Conservation (phyloP, 2,113 vertebrate genomes). For the Phaetusa simplex region DNA sequence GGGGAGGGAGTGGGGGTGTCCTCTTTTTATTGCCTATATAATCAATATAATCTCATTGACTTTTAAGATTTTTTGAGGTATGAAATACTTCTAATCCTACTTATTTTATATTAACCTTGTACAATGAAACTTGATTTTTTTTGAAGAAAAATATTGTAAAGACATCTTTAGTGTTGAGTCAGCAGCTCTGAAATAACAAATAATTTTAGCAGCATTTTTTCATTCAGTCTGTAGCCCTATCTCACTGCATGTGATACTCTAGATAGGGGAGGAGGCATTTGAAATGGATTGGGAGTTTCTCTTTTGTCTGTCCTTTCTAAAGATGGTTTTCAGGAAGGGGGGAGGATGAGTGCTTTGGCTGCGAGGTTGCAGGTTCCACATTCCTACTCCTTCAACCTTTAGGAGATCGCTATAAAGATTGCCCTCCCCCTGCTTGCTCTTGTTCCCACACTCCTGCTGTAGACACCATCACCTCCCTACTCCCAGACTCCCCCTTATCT, state of each 20-base stretch:
- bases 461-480: slow-evolving; percentile 4
- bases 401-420: slow-evolving; percentile 4
- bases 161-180: neutral
- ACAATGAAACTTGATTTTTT: neutral
- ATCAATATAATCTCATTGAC: neutral
- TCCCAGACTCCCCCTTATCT: slow-evolving; percentile 31
- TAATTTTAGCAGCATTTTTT: neutral
- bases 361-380: neutral
- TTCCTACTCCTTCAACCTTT: neutral
- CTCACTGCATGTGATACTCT: neutral
- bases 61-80: neutral
- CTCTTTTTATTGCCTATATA: neutral
- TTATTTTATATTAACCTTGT: neutral
- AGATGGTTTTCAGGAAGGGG: neutral
- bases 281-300: neutral
- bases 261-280: neutral
- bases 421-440: neutral
- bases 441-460: neutral
- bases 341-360: neutral
- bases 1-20: neutral
- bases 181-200: neutral
- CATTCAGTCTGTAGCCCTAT: neutral
- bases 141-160: neutral
- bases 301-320: neutral
- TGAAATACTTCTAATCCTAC: neutral